These are phyloP conservation scores for Argya squamiceps DNA, from an alignment of 2,797 vertebrate species.

Conservation along the genomic window DNA sequence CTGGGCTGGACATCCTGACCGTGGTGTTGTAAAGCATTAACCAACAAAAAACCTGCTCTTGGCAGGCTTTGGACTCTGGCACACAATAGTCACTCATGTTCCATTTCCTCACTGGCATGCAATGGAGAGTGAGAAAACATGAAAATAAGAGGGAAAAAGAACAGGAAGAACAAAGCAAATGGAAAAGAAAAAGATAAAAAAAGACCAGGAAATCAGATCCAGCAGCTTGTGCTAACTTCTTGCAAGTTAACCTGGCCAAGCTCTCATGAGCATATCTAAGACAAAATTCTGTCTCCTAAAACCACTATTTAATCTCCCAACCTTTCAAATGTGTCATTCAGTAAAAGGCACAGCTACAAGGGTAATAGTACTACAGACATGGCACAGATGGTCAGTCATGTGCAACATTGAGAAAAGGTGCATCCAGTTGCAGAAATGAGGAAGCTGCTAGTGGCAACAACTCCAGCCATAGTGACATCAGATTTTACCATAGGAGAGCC, in stretches of 20 bases:
- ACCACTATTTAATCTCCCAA: neutral
- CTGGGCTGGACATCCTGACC: neutral
- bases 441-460: neutral
- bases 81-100: neutral
- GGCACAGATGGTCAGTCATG: neutral
- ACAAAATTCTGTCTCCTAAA: neutral
- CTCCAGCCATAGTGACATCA: neutral
- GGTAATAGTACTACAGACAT: neutral
- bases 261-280: neutral
- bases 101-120: neutral
- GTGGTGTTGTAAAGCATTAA: neutral
- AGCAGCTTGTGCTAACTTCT: neutral
- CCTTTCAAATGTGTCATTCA: neutral
- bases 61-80: neutral
- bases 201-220: neutral
- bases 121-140: neutral
- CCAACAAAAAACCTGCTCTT: neutral
- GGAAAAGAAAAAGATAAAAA: neutral
- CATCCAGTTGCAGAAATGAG: neutral
- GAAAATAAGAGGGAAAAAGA: neutral
- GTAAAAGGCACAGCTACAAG: neutral
- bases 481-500: neutral
- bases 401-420: neutral
- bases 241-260: neutral
- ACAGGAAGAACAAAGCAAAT: neutral